Percentiles rank a stretch among this genome's conserved stretches.
phyloP scores from a whole-genome alignment of 2,888 invertebrate species.

The Drosophila demipolita region DNA sequence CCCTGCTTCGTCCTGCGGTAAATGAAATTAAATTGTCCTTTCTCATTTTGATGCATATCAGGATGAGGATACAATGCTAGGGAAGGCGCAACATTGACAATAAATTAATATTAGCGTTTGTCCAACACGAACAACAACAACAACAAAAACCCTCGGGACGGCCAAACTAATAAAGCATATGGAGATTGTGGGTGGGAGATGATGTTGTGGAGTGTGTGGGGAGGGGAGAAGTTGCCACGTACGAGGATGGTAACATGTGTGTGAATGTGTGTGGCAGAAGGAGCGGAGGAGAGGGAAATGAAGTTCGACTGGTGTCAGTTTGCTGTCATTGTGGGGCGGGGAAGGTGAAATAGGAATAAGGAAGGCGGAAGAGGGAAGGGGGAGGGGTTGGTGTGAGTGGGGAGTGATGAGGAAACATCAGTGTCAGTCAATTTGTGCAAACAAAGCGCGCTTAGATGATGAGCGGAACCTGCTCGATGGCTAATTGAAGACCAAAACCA shows the following conservation, averaged over 20 bases:
- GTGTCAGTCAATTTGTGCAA: constrained; percentile 72
- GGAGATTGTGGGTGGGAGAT: constrained; percentile 35
- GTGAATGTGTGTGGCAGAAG: constrained; percentile 3
- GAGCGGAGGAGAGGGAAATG: constrained; percentile 7
- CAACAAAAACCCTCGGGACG: constrained; percentile 41
- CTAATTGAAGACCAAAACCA: constrained; percentile 55
- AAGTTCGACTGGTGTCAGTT: constrained; percentile 75
- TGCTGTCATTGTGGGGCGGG: constrained; percentile 52
- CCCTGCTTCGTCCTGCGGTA: constrained; percentile 37
- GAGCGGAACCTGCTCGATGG: constrained; percentile 60
- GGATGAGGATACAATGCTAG: background rate
- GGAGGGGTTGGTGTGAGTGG: no score
- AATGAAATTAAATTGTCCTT: constrained; percentile 81
- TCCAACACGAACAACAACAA: constrained; percentile 32
- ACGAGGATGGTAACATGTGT: constrained; percentile 52
- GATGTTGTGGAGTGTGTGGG: background rate
- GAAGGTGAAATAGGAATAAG: background rate
- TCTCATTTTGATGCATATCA: constrained; percentile 76
- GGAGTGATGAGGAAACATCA: constrained; percentile 43
- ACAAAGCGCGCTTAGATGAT: constrained; percentile 56
- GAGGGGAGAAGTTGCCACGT: constrained; percentile 27
- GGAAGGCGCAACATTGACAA: constrained; percentile 59
- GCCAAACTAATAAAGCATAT: constrained; percentile 76
- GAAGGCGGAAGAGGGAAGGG: background rate
- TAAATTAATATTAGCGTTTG: constrained; percentile 74